Conservation (phyloP, 2,888 invertebrate species). For the Cerastoderma edule region DNA sequence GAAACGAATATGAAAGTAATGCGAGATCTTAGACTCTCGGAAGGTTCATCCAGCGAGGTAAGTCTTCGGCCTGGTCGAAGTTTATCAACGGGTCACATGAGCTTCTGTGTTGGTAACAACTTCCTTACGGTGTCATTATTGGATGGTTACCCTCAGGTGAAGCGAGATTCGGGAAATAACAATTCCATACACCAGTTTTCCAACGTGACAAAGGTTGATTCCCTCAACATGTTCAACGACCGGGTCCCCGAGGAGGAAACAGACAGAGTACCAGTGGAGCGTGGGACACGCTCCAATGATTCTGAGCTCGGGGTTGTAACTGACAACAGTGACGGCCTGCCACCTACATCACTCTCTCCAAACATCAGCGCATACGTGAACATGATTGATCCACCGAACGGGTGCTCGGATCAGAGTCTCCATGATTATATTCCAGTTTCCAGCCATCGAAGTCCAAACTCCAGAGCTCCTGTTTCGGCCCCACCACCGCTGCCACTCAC, state of each 20-base stretch:
- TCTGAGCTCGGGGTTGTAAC: background rate
- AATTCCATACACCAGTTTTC: constrained; percentile 32
- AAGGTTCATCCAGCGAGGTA: constrained; percentile 24
- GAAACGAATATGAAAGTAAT: background rate
- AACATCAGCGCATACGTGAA: constrained; percentile 48
- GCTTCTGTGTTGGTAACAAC: constrained; percentile 58
- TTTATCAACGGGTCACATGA: constrained; percentile 50
- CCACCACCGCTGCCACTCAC: constrained; percentile 51
- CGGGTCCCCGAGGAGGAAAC: constrained; percentile 33
- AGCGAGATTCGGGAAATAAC: constrained; percentile 49
- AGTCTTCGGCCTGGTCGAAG: constrained; percentile 39
- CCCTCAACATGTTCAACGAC: constrained; percentile 37
- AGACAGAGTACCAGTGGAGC: background rate
- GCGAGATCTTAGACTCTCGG: constrained; percentile 15
- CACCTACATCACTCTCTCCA: constrained; percentile 41
- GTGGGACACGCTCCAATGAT: background rate
- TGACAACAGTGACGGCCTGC: background rate
- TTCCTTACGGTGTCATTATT: constrained; percentile 50
- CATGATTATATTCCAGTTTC: constrained; percentile 40
- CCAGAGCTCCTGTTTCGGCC: constrained; percentile 44
- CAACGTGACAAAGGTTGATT: constrained; percentile 21
- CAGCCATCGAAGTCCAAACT: constrained; percentile 31
- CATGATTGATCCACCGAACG: background rate
- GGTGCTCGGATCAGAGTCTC: background rate
- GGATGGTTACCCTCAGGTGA: constrained; percentile 12